phyloP scores from a whole-genome alignment of 2,113 vertebrate species.

The Brachypodius melanocephalos region DNA sequence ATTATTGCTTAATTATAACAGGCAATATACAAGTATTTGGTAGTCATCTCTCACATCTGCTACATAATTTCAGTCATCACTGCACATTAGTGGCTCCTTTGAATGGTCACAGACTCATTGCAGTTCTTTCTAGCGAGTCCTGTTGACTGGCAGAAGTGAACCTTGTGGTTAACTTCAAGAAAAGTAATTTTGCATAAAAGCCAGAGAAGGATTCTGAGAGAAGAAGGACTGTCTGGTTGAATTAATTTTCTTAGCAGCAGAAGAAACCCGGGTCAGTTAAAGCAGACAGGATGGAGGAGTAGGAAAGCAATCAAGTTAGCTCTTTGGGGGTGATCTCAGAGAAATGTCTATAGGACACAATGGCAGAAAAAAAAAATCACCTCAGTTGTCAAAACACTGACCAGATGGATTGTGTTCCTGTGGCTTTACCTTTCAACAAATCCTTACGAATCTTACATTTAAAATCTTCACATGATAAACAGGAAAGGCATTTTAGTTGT shows the following conservation, averaged over 20 bases:
- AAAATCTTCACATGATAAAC: neutral
- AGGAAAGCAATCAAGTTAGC: neutral
- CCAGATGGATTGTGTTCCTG: neutral
- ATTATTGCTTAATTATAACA: constrained; percentile 48
- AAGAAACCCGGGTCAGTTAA: neutral
- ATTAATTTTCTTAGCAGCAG: neutral
- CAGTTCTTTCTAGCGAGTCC: neutral
- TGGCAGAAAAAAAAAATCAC: neutral
- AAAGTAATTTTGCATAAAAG: neutral
- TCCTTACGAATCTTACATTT: neutral
- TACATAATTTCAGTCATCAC: neutral
- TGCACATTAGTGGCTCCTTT: neutral
- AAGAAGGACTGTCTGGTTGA: neutral
- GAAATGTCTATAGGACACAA: neutral
- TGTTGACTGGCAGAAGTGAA: neutral
- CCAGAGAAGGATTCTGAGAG: neutral
- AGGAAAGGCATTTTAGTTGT: neutral
- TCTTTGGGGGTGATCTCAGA: neutral
- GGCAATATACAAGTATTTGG: constrained; percentile 1
- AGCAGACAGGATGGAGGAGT: neutral
- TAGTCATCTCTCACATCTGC: constrained; percentile 33
- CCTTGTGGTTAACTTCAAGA: neutral
- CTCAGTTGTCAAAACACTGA: neutral
- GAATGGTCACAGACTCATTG: neutral
- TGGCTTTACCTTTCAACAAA: neutral